Evolutionary conservation across 2,113 vertebrate genomes (phyloP).

Genomic region (Oreochromis tanganicae): DNA sequence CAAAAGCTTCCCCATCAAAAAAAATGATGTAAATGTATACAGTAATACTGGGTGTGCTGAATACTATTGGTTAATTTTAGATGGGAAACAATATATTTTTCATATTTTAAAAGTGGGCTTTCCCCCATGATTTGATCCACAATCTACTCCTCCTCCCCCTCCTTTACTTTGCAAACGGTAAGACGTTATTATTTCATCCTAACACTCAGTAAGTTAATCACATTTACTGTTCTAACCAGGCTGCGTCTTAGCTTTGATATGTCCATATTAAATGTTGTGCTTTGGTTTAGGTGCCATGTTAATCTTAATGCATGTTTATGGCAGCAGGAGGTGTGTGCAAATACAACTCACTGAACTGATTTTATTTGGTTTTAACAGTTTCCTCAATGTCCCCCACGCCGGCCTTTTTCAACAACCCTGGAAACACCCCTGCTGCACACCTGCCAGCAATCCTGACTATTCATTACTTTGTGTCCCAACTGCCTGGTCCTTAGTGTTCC

Average conservation of each 20-base stretch:
- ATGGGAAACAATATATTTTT: background rate
- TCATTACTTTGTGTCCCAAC: background rate
- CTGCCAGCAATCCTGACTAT: background rate
- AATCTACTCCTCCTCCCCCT: background rate
- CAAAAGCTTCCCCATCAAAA: background rate
- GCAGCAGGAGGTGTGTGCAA: background rate
- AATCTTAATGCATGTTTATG: background rate
- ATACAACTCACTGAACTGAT: background rate
- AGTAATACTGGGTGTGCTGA: no score
- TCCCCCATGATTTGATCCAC: background rate
- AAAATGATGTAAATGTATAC: background rate
- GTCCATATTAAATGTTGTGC: background rate
- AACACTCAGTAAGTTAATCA: no score
- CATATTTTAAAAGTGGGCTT: background rate
- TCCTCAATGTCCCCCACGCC: rapidly evolving
- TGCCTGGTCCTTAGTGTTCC: background rate
- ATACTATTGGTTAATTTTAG: background rate
- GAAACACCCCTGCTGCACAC: background rate
- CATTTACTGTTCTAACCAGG: background rate
- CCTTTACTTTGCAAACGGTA: background rate
- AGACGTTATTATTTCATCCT: background rate
- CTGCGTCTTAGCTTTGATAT: background rate
- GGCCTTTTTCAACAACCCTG: background rate
- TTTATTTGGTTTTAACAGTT: background rate
- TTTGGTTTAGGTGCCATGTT: background rate